A percentile compares a stretch with the other conserved stretches of the same genome.
These are phyloP conservation scores for Pseudomugil gertrudae DNA, from an alignment of 2,797 vertebrate genomes.

Conservation along the genomic window DNA sequence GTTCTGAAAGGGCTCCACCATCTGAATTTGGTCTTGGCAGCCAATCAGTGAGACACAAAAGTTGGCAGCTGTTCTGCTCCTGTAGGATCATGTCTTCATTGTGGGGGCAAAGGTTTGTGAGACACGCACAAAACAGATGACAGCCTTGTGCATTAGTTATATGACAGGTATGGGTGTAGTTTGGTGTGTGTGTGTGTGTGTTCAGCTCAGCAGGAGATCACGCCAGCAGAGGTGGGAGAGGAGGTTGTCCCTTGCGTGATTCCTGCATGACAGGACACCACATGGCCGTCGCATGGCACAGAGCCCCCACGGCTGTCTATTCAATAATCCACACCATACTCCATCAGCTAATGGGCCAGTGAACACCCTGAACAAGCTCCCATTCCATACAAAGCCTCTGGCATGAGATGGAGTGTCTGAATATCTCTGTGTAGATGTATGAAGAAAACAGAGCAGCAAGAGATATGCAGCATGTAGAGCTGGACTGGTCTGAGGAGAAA, in stretches of 20 bases:
- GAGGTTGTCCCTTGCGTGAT: constrained; percentile 66
- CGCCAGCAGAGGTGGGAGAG: constrained; percentile 56
- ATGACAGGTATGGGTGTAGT: constrained; percentile 46
- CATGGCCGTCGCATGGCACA: constrained; percentile 70
- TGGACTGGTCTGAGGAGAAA: constrained; percentile 7
- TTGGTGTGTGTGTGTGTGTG: constrained; percentile 7
- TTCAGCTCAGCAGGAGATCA: constrained; percentile 55
- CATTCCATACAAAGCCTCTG: constrained; percentile 32
- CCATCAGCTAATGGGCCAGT: constrained; percentile 74
- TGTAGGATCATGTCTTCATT: constrained; percentile 28
- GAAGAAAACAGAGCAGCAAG: not conserved
- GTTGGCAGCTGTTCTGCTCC: constrained; percentile 35
- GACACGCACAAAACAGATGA: constrained; percentile 61
- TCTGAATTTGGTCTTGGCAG: constrained; percentile 40
- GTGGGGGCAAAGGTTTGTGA: constrained; percentile 29
- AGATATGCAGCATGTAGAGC: constrained; percentile 9
- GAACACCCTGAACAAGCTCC: constrained; percentile 37
- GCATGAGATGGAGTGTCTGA: constrained; percentile 17
- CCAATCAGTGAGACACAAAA: constrained; percentile 44
- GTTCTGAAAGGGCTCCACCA: constrained; percentile 40
- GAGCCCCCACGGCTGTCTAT: constrained; percentile 55
- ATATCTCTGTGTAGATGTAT: constrained; percentile 8
- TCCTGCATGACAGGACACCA: constrained; percentile 53
- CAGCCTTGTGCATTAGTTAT: constrained; percentile 55
- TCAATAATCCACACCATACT: constrained; percentile 46